Evolutionary conservation across 2,797 vertebrate species (phyloP), one percentile per base, ranked within the genome.

Genomic region (Furcifer pardalis): DNA sequence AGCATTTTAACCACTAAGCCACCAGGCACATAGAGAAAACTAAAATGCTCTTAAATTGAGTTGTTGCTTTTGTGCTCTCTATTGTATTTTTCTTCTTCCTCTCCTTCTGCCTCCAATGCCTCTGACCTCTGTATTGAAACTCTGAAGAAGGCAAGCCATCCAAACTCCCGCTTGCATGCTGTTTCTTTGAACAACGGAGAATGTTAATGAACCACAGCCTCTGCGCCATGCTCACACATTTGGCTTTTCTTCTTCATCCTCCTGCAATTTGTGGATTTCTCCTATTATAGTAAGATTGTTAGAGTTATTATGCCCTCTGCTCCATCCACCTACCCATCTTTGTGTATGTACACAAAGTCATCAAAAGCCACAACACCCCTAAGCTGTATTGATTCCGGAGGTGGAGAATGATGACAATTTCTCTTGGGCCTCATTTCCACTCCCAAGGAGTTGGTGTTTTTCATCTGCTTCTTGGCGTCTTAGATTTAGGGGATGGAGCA

Each of bases 361-460:
- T 52, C 1, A 0, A 80, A 81, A 75, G 84, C 13, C 9, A 0
- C 21, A 21, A 89, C 40, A 89, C 46, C 71, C 1, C 2, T 27
- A n/a, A 25, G 32, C 44, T 17, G 8, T 5, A 8, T 46, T 52
- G n/a, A 49, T 4, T 0, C 46, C 4, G 0, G 0, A 76, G n/a
- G n/a, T 1, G 1, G 66, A 4, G 7, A 77, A 62, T 27, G 81
- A 8, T 40, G 37, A 42, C 68, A 84, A 73, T 56, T 12, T 76
- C 73, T 74, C 77, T 59, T 78, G 77, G 59, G 56, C 66, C 82
- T 27, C 0, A 4, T 87, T 15, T 40, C 72, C 0, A 2, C 76
- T 86, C 84, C 86, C 85, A 84, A 72, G 74, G 85, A 93, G 46
- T 27, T 84, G 85, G 81, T 86, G 79, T 72, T 89, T 89, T 89